Evolutionary conservation across 2,113 vertebrate species (phyloP).

Genomic region (Pogona vitticeps): DNA sequence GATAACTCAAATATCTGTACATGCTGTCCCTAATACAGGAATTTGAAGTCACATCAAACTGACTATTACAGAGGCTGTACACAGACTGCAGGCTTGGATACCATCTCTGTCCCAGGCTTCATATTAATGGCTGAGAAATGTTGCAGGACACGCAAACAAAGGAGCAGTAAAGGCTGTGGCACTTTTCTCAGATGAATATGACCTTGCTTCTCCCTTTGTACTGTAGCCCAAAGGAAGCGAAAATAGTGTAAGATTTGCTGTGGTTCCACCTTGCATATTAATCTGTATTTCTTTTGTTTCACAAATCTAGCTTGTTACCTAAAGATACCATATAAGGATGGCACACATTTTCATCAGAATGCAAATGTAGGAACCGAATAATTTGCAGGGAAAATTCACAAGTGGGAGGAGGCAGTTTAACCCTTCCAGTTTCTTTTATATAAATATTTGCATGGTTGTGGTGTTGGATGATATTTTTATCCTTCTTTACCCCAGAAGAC

Average conservation of each 20-base stretch:
- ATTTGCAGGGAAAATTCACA: background rate
- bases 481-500: background rate
- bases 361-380: background rate
- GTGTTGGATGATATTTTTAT: background rate
- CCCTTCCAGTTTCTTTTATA: background rate
- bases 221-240: background rate
- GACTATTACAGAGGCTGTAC: background rate
- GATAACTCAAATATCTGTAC: background rate
- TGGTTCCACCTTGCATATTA: background rate
- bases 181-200: background rate
- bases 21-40: background rate
- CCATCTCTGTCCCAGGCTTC: background rate
- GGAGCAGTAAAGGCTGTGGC: background rate
- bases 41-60: background rate
- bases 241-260: background rate
- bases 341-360: background rate
- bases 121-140: background rate
- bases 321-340: background rate
- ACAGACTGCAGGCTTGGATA: background rate
- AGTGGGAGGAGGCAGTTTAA: background rate
- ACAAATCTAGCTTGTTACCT: background rate
- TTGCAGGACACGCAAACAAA: background rate
- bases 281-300: background rate
- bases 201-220: background rate
- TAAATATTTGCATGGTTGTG: background rate